Conservation (phyloP, 1,140 invertebrate species). For the Lasioglossum albipes region DNA sequence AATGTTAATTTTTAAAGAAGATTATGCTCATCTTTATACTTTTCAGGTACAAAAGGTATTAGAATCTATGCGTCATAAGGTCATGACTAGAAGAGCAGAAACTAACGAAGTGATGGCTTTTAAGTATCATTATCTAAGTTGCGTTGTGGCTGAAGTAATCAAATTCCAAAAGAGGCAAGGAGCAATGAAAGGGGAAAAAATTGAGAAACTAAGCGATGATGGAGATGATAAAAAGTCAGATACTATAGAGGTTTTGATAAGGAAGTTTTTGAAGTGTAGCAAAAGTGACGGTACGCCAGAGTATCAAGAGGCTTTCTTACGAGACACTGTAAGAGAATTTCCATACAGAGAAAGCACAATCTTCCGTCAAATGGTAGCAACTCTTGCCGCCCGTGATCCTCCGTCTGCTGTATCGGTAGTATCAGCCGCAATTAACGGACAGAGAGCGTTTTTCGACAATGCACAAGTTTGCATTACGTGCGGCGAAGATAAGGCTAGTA, state of each 20-base stretch:
- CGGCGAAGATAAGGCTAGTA: slow-evolving; percentile 91
- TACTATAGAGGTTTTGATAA: slow-evolving; percentile 86
- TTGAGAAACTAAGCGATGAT: slow-evolving; percentile 76
- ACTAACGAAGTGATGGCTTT: slow-evolving; percentile 96
- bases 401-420: slow-evolving; percentile 87
- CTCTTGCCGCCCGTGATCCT: slow-evolving; percentile 85
- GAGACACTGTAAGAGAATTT: slow-evolving; percentile 92
- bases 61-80: slow-evolving; percentile 90
- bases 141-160: slow-evolving; percentile 86
- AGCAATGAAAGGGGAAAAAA: slow-evolving; percentile 74
- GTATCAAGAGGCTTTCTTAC: slow-evolving; percentile 89
- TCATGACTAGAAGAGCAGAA: slow-evolving; percentile 91
- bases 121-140: slow-evolving; percentile 93
- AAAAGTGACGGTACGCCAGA: slow-evolving; percentile 88
- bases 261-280: slow-evolving; percentile 88
- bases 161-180: slow-evolving; percentile 84
- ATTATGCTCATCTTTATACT: neutral
- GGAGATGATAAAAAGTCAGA: slow-evolving; percentile 84
- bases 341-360: slow-evolving; percentile 92
- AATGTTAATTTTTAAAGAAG: neutral
- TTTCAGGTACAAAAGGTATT: slow-evolving; percentile 85
- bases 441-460: slow-evolving; percentile 86
- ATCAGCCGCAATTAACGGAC: slow-evolving; percentile 93
- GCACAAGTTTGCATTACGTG: slow-evolving; percentile 91
- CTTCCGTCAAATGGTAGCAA: slow-evolving; percentile 91